These are phyloP conservation scores for Brenthis daphne DNA, from an alignment of 2,888 invertebrate genomes.

Conservation along the genomic window DNA sequence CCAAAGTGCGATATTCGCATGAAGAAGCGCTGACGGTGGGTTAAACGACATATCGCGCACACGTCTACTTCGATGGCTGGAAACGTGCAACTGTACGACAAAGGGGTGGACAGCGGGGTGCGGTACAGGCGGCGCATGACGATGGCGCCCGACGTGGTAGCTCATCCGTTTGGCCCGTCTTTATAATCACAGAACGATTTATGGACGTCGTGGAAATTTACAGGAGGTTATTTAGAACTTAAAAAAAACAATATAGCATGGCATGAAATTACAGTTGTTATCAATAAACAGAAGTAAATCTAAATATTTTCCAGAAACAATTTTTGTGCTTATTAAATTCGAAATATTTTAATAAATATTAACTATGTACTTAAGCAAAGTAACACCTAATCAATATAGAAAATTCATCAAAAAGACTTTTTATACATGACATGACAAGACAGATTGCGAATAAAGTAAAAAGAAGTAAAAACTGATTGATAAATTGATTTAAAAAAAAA, in stretches of 20 bases:
- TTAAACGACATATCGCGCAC: conserved; percentile 74
- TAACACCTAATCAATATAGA: no score
- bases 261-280: not conserved
- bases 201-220: conserved; percentile 55
- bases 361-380: no score
- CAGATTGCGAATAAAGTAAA: no score
- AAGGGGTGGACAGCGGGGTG: conserved; percentile 45
- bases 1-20: conserved; percentile 74
- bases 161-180: conserved; percentile 60
- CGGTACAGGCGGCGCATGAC: conserved; percentile 51
- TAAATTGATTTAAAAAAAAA: no score
- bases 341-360: no score
- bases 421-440: no score
- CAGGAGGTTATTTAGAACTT: conserved; percentile 1
- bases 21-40: conserved; percentile 69
- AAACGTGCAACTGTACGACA: conserved; percentile 68
- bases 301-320: no score
- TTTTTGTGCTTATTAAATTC: no score
- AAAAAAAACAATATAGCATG: conserved; percentile 1
- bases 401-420: no score
- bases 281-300: not conserved
- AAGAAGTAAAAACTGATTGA: no score
- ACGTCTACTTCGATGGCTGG: conserved; percentile 65
- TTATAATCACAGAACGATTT: conserved; percentile 72
- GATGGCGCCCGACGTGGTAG: conserved; percentile 62